Base-by-base conservation (phyloP, 2,888 invertebrate genomes). In the Macrostomum cliftonense region DNA sequence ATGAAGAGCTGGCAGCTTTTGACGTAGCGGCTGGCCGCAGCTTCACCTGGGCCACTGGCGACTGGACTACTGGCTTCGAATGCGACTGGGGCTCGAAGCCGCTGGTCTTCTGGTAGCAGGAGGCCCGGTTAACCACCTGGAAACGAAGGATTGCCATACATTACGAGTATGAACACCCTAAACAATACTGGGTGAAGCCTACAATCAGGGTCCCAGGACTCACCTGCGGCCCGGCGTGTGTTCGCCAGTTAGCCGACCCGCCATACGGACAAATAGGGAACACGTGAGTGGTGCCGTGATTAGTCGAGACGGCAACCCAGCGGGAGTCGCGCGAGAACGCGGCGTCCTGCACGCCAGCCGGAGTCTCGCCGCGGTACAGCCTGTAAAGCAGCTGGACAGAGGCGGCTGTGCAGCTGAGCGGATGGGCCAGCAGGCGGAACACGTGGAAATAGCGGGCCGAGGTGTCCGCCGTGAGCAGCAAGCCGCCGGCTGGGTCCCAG, bases 241-340 rank as follows among this genome's bases (percentile, higher is more conserved):
- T 97, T 56, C 95, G 77, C 48, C 86, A 81, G 51, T 83, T 85
- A 55, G 85, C 79, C 49, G 81, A 76, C 46, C 95, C 71, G 56
- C 93, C 93, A 68, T 95, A 97, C 16, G 95, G 86, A 14, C 87
- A 87, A 45, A 97, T 78, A 12, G 95, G 88, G 73, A 93, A 97
- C 55, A 97, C 82, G 71, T 97, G 97, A 36, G 91, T 91, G 1
- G 97, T 97, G 53, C 95, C 97, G 54, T 91, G 79, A 49, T 89
- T 77, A 0, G 95, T 89, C 39, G 87, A 86, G 5, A 95, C 79
- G 1, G 89, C 83, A n/a, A 86, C 81, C 95, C 95, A 99, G 48
- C 97, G 80, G 28, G 70, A 82, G 73, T 97, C 95, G 52, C 79
- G 75, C 1, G 91, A 86, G 65, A 95, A 86, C 46, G 82, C 78